phyloP scores from a whole-genome alignment of 2,888 invertebrate genomes.

The Mesopsocus fuscifrons region DNA sequence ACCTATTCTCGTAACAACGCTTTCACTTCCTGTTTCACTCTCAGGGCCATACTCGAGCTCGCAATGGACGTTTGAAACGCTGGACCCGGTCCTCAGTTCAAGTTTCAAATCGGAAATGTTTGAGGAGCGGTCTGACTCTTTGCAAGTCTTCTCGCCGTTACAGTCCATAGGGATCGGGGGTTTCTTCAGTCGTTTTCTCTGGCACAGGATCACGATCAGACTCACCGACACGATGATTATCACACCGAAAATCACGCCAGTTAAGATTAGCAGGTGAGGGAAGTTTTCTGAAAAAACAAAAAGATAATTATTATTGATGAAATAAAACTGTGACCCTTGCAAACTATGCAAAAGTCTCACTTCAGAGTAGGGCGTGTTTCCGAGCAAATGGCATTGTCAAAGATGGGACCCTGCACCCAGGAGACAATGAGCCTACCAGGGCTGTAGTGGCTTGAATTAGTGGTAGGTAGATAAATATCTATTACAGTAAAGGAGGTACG shows the following conservation, averaged over 20 bases:
- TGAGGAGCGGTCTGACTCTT: conserved; percentile 65
- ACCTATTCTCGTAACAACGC: conserved; percentile 30
- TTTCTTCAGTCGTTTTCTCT: conserved; percentile 29
- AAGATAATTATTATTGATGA: conserved; percentile 16
- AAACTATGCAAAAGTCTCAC: too few relatives aligned
- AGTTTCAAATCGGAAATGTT: conserved; percentile 84
- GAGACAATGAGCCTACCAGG: too few relatives aligned
- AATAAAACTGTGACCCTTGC: neutral
- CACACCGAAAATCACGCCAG: conserved; percentile 70
- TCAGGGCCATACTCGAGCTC: conserved; percentile 30
- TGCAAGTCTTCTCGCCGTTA: conserved; percentile 37
- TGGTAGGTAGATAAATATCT: too few relatives aligned
- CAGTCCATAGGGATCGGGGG: conserved; percentile 25
- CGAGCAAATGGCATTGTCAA: too few relatives aligned
- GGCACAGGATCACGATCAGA: conserved; percentile 68
- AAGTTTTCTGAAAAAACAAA: conserved; percentile 42
- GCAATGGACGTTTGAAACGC: conserved; percentile 42
- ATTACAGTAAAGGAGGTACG: too few relatives aligned
- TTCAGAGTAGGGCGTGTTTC: too few relatives aligned
- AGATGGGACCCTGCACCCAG: too few relatives aligned
- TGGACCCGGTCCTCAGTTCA: conserved; percentile 67
- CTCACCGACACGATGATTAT: conserved; percentile 68
- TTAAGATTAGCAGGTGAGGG: conserved; percentile 61
- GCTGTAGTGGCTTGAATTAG: too few relatives aligned
- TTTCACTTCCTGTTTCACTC: conserved; percentile 37